Evolutionary conservation across 2,113 vertebrate genomes (phyloP).

Genomic region (Brachyhypopomus occidentalis): DNA sequence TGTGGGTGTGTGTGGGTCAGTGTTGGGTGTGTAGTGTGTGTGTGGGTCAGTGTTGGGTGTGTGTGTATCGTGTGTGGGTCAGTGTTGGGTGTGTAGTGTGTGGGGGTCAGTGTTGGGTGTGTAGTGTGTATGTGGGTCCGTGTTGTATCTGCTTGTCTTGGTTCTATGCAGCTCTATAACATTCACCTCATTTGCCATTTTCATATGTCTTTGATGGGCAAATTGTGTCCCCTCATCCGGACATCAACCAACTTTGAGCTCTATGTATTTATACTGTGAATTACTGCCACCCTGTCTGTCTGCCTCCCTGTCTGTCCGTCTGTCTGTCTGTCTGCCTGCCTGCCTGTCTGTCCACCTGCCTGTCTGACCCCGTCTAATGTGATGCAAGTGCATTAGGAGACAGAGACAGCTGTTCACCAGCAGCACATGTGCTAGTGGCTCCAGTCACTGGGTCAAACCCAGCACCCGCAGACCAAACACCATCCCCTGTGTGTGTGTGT

Average conservation of each 20-base stretch:
- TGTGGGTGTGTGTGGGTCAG: too few relatives aligned
- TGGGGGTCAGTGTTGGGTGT: too few relatives aligned
- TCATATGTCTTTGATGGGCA: too few relatives aligned
- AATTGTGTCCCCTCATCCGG: not conserved
- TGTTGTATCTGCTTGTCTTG: too few relatives aligned
- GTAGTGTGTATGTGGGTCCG: too few relatives aligned
- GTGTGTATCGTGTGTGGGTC: too few relatives aligned
- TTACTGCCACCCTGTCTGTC: not conserved
- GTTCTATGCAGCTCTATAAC: too few relatives aligned
- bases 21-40: too few relatives aligned
- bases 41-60: too few relatives aligned
- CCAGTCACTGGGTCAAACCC: not conserved
- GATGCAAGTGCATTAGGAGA: conserved; percentile 23
- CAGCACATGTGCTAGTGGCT: conserved; percentile 17
- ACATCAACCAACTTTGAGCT: not conserved
- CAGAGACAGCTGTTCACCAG: conserved; percentile 1
- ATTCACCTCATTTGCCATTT: too few relatives aligned
- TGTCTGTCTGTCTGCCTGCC: not conserved
- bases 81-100: too few relatives aligned
- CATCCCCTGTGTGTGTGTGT: not conserved
- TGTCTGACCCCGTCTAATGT: conserved; percentile 14
- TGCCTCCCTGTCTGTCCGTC: not conserved
- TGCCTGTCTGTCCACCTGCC: not conserved
- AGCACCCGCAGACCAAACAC: conserved; percentile 8
- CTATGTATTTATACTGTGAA: not conserved